Percentiles rank a stretch among this genome's conserved stretches.
Conservation (phyloP, 2,113 vertebrate genomes). For the Mobula birostris region DNA sequence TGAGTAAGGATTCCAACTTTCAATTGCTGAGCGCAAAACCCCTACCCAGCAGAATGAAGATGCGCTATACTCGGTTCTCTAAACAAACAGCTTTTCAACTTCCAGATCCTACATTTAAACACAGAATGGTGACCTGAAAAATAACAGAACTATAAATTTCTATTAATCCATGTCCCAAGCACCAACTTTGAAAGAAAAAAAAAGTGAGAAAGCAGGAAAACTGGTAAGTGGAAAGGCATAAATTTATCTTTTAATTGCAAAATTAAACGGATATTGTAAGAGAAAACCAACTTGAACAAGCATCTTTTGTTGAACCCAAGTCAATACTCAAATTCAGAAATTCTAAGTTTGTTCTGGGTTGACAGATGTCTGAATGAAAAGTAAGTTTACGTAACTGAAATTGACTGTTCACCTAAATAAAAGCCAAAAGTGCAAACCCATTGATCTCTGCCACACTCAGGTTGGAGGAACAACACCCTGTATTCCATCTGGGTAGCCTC, state of each 20-base stretch:
- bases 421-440: neutral
- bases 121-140: neutral
- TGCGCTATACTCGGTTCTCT: neutral
- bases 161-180: neutral
- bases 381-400: neutral
- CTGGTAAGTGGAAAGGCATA: conserved; percentile 29
- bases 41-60: neutral
- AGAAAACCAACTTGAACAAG: neutral
- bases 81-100: neutral
- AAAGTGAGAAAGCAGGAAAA: conserved; percentile 38
- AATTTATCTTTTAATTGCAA: neutral
- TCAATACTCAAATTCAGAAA: neutral
- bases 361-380: neutral
- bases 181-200: neutral
- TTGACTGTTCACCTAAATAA: neutral
- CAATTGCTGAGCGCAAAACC: neutral
- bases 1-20: neutral
- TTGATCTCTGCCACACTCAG: neutral
- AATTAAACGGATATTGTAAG: neutral
- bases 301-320: neutral
- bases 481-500: too few species aligned
- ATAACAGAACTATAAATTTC: neutral
- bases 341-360: neutral
- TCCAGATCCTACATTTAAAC: neutral
- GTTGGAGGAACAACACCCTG: too few species aligned